Percentiles rank a stretch among this genome's conserved stretches.
phyloP scores from a whole-genome alignment of 2,888 invertebrate species.

The Globia sparganii region DNA sequence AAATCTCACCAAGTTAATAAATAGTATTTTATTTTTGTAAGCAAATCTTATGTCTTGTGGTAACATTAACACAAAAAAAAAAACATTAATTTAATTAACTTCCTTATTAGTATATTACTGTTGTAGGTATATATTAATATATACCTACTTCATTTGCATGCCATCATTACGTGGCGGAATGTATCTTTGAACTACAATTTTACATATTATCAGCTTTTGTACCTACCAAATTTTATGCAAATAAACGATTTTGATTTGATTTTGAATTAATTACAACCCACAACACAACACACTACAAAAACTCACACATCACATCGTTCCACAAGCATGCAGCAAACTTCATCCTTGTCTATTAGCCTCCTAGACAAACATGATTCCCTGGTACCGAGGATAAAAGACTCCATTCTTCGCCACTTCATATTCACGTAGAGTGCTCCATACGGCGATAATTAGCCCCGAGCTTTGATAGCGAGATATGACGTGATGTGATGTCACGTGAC shows the following conservation, averaged over 20 bases:
- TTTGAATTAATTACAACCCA: background rate
- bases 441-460: constrained; percentile 64
- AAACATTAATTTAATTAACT: too few relatives aligned
- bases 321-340: background rate
- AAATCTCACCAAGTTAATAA: background rate
- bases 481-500: constrained; percentile 38
- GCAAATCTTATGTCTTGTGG: background rate
- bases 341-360: constrained; percentile 28
- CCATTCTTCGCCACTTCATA: constrained; percentile 63
- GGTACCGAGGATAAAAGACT: constrained; percentile 59
- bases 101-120: too few relatives aligned
- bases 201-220: too few relatives aligned
- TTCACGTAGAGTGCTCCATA: constrained; percentile 60
- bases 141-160: too few relatives aligned
- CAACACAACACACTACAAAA: background rate
- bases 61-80: too few relatives aligned
- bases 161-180: too few relatives aligned
- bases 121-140: too few relatives aligned
- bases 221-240: too few relatives aligned
- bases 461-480: constrained; percentile 63
- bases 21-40: background rate
- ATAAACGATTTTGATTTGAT: too few relatives aligned
- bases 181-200: too few relatives aligned
- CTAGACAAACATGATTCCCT: constrained; percentile 52
- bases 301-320: background rate